These are phyloP conservation scores for Hypolimnas misippus DNA, from an alignment of 2,888 invertebrate genomes.

Conservation along the genomic window DNA sequence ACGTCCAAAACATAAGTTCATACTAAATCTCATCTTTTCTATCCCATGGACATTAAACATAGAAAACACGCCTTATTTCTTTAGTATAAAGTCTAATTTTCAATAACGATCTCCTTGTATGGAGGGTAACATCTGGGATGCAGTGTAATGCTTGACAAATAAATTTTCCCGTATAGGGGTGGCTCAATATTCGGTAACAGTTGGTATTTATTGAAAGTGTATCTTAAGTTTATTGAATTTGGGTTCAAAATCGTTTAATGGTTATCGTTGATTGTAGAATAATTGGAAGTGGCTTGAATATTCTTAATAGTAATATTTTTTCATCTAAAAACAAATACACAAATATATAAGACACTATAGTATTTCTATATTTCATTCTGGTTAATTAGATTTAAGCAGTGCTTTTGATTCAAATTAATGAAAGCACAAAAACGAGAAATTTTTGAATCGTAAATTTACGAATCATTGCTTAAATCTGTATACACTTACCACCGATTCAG, in stretches of 20 bases:
- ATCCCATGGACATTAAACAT: slow-evolving; percentile 13
- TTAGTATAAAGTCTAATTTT: slow-evolving; percentile 22
- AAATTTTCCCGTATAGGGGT: slow-evolving; percentile 50
- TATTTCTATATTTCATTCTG: too few relatives aligned
- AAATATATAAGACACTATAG: too few relatives aligned
- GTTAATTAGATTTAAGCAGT: too few relatives aligned
- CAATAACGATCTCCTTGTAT: slow-evolving; percentile 33
- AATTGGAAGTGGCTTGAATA: slow-evolving; percentile 2
- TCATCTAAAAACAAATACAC: background rate
- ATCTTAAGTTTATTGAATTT: slow-evolving; percentile 16
- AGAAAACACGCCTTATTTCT: slow-evolving; percentile 6
- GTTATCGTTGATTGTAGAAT: background rate
- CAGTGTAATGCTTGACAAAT: slow-evolving; percentile 70
- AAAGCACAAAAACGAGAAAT: too few relatives aligned
- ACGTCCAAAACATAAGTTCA: slow-evolving; percentile 63
- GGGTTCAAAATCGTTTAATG: slow-evolving; percentile 13
- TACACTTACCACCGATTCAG: too few relatives aligned
- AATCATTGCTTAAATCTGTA: too few relatives aligned
- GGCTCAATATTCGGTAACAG: slow-evolving; percentile 39
- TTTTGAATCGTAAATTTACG: too few relatives aligned
- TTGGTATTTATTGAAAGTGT: slow-evolving; percentile 22
- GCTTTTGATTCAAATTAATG: too few relatives aligned
- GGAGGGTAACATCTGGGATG: slow-evolving; percentile 59
- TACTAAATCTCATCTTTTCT: slow-evolving; percentile 49
- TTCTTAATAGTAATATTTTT: background rate